Evolutionary conservation across 2,113 vertebrate genomes (phyloP), one percentile per base, ranked within the genome.

Genomic region (Atrichornis clamosus): DNA sequence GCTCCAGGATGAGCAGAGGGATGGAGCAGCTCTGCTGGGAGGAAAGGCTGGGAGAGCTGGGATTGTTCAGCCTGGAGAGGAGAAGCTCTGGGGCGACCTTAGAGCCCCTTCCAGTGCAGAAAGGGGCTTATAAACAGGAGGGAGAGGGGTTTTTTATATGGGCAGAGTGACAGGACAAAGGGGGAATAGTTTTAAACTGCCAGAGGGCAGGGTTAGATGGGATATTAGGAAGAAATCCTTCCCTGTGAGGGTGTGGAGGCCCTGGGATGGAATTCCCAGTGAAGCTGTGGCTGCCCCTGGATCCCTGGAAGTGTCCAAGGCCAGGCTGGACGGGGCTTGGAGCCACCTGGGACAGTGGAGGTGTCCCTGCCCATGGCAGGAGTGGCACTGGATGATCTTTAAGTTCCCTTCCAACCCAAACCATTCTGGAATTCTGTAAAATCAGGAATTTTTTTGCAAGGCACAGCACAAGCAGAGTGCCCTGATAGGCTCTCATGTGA

Each of bases 331-430:
- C 27, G 33, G 84, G 62, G 50, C 42, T 74, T 9, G 62, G 70
- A 84, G 33, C 69, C 56, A 9, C 59, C 62, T 76, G 83, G 64
- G 5, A 21, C 59, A 18, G 21, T 32, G 67, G 42, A 0, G 80
- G 32, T 35, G 27, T 67, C 49, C 67, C 42, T 58, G 72, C 49
- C 47, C 63, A 35, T 55, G 75, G 24, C 65, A 15, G 56, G 49
- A 19, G 1, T 62, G 75, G 30, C 6, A 35, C 5, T 26, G 50
- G 35, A 0, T 35, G 49, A 0, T 0, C 0, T 65, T 73, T 50
- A 20, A 62, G 11, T 3, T 10, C 19, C 15, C 11, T 82, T 17
- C 53, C 28, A 30, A 0, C 33, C 46, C 28, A 60, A 16, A 2
- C 16, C 39, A 39, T 22, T 2, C 53, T 30, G 24, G 17, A 9